Base-by-base conservation (phyloP, 1,140 invertebrate species). In the Caenorhabditis latens region DNA sequence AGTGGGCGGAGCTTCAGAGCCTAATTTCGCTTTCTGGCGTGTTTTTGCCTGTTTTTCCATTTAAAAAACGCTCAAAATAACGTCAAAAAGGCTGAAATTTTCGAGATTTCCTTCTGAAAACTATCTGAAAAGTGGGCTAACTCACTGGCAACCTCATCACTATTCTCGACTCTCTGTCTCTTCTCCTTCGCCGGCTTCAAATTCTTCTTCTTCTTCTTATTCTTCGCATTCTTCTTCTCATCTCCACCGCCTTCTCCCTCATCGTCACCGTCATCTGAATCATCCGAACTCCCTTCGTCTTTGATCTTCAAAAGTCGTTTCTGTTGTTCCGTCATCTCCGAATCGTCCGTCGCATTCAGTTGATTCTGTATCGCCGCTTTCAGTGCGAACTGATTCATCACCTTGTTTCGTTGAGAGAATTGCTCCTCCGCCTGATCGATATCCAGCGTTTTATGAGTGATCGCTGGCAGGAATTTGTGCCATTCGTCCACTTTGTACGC, bases 351-450 rank as follows among this genome's bases (percentile, higher is more conserved):
- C 16, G 89, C 89, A 58, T 90, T 90, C 58, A 92, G 14, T 83
- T 88, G 83, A 53, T 90, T 85, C 67, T 91, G 84, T 24, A 92
- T 92, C 57, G 92, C 88, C 13, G 92, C 91, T 88, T 92, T 92
- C 55, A 92, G 65, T 40, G 91, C 91, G 87, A 92, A 92, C 50
- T 92, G 92, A 86, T 92, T 92, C 84, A 92, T 90, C 19, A 92
- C 92, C 84, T 90, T 90, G 61, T 89, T 88, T 16, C 91, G 86
- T 19, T 89, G 87, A 16, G 86, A 87, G 57, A 92, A 92, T 83
- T 91, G 87, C 61, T 92, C 92, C 48, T 92, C 91, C 11, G 92
- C 91, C 50, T 92, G 90, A 65, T 92, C 91, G 43, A 89, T 89
- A 85, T 92, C 91, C 11, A 92, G 83, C 21, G 87, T 89, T 79